These are phyloP conservation scores for Lateolabrax maculatus DNA, from an alignment of 2,797 vertebrate species.

Conservation along the genomic window DNA sequence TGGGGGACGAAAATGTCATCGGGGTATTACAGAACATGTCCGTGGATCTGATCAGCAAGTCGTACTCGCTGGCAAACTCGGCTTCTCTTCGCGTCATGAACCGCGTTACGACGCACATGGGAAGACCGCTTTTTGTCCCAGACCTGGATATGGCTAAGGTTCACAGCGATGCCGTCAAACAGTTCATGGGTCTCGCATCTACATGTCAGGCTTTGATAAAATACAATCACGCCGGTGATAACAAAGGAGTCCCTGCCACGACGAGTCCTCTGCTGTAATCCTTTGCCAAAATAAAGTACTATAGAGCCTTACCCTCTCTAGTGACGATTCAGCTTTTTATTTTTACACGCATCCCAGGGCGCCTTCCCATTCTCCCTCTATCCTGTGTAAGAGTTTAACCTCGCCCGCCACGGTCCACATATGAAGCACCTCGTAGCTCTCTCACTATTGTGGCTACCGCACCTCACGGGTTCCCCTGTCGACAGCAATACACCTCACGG, in stretches of 20 bases:
- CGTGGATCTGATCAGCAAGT: slow-evolving; percentile 30
- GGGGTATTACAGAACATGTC: slow-evolving; percentile 36
- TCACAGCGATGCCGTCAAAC: slow-evolving; percentile 28
- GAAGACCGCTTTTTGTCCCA: neutral
- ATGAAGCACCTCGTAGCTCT: neutral
- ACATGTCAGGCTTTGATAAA: slow-evolving; percentile 28
- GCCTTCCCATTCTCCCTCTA: too few relatives aligned
- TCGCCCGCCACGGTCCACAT: neutral
- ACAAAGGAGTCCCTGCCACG: neutral
- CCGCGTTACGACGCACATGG: slow-evolving; percentile 23
- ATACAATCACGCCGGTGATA: neutral
- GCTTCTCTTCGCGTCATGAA: slow-evolving; percentile 40
- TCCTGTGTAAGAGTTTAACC: too few relatives aligned
- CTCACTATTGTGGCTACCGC: neutral
- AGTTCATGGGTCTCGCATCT: slow-evolving; percentile 32
- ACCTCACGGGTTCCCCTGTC: neutral
- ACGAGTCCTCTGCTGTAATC: slow-evolving; percentile 7
- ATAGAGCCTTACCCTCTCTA: neutral
- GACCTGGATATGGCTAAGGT: slow-evolving; percentile 30
- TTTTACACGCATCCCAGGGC: too few relatives aligned
- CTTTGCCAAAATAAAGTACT: slow-evolving; percentile 4
- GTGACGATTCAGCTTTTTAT: too few relatives aligned
- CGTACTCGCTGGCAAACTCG: neutral
- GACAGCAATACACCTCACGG: neutral
- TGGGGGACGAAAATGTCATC: neutral